Percentiles rank a stretch among this genome's conserved stretches.
Conservation (phyloP, 2,113 vertebrate species). For the Blennius ocellaris region DNA sequence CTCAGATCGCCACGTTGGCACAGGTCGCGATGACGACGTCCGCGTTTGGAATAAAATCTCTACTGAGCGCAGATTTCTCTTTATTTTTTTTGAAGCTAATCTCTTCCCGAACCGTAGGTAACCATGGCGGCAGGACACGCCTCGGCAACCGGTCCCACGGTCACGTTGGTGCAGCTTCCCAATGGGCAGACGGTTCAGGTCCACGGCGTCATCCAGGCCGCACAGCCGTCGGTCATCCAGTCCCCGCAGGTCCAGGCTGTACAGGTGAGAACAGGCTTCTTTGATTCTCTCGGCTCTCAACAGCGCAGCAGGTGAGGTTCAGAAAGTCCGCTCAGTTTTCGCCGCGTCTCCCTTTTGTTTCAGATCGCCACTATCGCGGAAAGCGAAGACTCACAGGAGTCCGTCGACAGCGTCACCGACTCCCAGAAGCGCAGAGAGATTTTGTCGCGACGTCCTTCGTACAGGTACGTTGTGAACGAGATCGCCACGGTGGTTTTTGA, state of each 20-base stretch:
- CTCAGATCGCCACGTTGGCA: slow-evolving; percentile 91
- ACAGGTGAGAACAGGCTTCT: slow-evolving; percentile 84
- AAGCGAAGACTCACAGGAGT: slow-evolving; percentile 98
- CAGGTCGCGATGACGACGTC: slow-evolving; percentile 77
- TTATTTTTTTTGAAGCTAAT: no score
- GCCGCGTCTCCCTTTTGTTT: background rate
- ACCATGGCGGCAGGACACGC: slow-evolving; percentile 91
- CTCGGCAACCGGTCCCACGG: slow-evolving; percentile 91
- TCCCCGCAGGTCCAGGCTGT: slow-evolving; percentile 97
- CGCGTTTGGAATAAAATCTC: no score
- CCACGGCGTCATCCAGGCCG: slow-evolving; percentile 97
- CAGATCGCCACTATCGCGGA: slow-evolving; percentile 98
- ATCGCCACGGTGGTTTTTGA: no score
- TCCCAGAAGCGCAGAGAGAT: slow-evolving; percentile 98
- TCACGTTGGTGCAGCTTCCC: slow-evolving; percentile 96
- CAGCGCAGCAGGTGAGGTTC: background rate
- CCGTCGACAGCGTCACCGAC: slow-evolving; percentile 97
- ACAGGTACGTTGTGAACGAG: slow-evolving; percentile 84
- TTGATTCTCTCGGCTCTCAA: background rate
- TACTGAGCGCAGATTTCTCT: no score
- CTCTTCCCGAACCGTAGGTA: slow-evolving; percentile 80
- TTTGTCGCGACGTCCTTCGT: slow-evolving; percentile 94
- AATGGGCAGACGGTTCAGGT: slow-evolving; percentile 98
- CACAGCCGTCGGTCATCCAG: slow-evolving; percentile 97
- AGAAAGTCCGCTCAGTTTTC: background rate